Evolutionary conservation across 2,888 invertebrate species (phyloP), one percentile per base, ranked within the genome.

Genomic region (Dolichopus griseipennis): DNA sequence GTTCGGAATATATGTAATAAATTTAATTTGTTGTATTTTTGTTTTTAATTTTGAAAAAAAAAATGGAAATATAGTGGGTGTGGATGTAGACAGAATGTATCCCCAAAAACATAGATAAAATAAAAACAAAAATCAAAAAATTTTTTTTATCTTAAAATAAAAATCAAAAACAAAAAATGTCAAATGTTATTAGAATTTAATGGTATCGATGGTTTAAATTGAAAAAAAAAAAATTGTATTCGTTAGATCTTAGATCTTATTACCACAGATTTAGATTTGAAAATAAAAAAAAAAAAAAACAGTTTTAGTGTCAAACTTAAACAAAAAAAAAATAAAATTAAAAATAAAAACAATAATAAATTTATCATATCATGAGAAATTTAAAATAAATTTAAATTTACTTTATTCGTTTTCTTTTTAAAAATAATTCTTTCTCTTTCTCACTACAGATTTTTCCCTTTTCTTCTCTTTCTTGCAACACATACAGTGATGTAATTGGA

Each of bases 121-220:
- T 18, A 52, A 52, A 15, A 52, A 52, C 52, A 52, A 52, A 15
- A 52, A 4, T 3, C 9, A 52, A 52, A 18, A 43, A 43, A 10
- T 3, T 7, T 43, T 52, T 52, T 52, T 7, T 15, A 6, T 52
- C 15, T 52, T 18, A 52, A 52, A n/a, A 52, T 18, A 52, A 52
- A 52, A 3, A 52, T 12, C 9, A 52, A 18, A 52, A 52, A 52
- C 18, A 18, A 52, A 18, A 52, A 52, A 52, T 52, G 52, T 52
- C 52, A 52, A 52, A 52, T 52, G 52, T 52, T 52, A 52, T 52
- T 52, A 52, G 52, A 52, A 52, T 52, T 52, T 52, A 52, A 52
- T 52, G 52, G 15, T 52, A 52, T 52, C 52, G n/a, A 52, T 4
- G 27, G 27, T 52, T 52, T n/a, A 18, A 52, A 52, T 52, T 52